These are phyloP conservation scores for Cricetomys ansorgei DNA, from an alignment of 2,113 vertebrate genomes.

Conservation along the genomic window DNA sequence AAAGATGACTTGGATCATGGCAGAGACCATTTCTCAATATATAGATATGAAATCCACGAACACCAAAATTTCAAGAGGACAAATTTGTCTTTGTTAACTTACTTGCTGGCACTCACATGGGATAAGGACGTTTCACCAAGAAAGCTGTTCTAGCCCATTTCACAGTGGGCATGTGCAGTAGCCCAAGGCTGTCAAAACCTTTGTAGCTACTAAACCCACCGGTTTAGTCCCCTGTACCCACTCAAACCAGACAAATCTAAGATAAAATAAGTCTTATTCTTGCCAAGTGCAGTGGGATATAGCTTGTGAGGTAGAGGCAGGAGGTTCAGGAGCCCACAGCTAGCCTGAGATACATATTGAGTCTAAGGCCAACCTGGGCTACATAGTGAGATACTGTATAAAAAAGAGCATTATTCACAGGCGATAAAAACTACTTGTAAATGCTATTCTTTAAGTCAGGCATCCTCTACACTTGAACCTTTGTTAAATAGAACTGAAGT, in stretches of 20 bases:
- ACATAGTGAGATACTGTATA: neutral
- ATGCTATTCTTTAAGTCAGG: neutral
- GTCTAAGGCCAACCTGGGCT: neutral
- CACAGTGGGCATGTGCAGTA: too few species aligned
- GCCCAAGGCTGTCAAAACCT: neutral
- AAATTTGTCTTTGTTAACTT: neutral
- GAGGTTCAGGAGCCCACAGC: neutral
- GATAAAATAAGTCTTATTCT: neutral
- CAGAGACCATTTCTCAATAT: neutral
- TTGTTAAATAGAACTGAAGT: neutral
- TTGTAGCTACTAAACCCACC: neutral
- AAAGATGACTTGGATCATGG: neutral
- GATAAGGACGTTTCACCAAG: neutral
- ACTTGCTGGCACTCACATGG: neutral
- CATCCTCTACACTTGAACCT: neutral
- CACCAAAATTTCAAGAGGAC: neutral
- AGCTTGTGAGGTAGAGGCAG: neutral
- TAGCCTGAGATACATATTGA: neutral
- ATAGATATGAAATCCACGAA: neutral
- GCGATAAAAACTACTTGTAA: neutral
- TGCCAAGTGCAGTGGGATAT: neutral
- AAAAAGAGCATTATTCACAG: neutral
- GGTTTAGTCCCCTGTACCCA: neutral
- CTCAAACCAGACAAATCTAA: neutral
- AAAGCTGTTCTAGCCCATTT: neutral